phyloP scores from a whole-genome alignment of 2,113 vertebrate species.

The Pachyramphus minor region DNA sequence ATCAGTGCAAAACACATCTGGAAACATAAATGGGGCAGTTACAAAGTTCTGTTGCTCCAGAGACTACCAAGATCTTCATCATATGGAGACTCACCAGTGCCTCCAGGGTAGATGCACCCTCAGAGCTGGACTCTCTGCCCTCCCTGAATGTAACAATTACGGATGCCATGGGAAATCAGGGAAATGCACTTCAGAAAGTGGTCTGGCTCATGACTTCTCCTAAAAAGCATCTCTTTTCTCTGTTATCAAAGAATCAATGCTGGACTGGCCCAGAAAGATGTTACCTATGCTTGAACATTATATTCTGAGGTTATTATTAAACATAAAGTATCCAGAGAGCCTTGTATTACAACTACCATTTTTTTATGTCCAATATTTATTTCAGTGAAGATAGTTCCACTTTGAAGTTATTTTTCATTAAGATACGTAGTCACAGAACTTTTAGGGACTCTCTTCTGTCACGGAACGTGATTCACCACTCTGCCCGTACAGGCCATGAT shows the following conservation, averaged over 20 bases:
- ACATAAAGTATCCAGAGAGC: neutral
- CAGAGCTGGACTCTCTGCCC: neutral
- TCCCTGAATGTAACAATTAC: fast-evolving
- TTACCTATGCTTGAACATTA: neutral
- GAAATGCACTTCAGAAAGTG: neutral
- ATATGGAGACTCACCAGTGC: neutral
- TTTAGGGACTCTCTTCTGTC: neutral
- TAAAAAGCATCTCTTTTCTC: neutral
- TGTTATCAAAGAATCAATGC: neutral
- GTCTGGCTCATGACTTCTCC: neutral
- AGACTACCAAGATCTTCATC: neutral
- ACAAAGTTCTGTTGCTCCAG: neutral
- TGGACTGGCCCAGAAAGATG: neutral
- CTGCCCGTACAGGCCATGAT: neutral
- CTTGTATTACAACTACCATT: neutral
- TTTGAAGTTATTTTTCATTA: neutral
- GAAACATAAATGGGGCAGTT: neutral
- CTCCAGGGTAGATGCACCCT: neutral
- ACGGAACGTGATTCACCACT: neutral
- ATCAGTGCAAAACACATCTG: neutral
- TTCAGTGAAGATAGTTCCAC: neutral
- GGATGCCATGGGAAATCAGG: neutral
- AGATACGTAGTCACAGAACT: neutral
- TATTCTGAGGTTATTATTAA: neutral
- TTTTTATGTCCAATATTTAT: neutral